Conservation (phyloP, 2,888 invertebrate genomes). For the Agrotis segetum region DNA sequence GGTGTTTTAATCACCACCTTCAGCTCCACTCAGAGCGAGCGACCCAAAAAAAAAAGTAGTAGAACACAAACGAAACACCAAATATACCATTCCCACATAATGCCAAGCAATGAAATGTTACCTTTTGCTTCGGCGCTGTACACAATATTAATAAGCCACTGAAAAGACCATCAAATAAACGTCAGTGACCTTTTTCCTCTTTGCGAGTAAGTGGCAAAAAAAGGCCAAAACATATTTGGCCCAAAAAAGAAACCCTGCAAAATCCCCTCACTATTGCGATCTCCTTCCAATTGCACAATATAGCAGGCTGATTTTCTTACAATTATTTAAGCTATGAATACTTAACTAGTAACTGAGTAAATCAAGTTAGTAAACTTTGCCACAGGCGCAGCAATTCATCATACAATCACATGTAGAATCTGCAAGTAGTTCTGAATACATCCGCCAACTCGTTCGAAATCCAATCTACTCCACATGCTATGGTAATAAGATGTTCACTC, state of each 20-base stretch:
- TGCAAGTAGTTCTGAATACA: constrained; percentile 17
- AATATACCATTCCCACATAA: neutral
- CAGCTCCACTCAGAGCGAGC: too few relatives aligned
- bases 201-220: neutral
- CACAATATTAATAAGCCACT: neutral
- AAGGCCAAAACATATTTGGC: neutral
- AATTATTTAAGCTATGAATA: neutral
- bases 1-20: too few relatives aligned
- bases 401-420: neutral
- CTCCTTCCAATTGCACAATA: too few relatives aligned
- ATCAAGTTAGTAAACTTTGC: constrained; percentile 6
- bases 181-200: neutral
- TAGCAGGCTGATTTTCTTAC: neutral
- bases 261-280: neutral
- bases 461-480: constrained; percentile 20
- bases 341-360: neutral
- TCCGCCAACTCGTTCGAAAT: constrained; percentile 17
- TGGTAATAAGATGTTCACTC: constrained; percentile 54
- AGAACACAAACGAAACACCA: neutral
- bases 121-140: neutral
- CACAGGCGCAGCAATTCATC: too few relatives aligned
- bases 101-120: neutral
- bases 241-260: neutral
- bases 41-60: neutral
- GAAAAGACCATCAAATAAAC: neutral